A percentile compares a stretch with the other conserved stretches of the same genome.
These are phyloP conservation scores for Paradoxurus hermaphroditus DNA, from an alignment of 2,113 vertebrate genomes.

Conservation along the genomic window DNA sequence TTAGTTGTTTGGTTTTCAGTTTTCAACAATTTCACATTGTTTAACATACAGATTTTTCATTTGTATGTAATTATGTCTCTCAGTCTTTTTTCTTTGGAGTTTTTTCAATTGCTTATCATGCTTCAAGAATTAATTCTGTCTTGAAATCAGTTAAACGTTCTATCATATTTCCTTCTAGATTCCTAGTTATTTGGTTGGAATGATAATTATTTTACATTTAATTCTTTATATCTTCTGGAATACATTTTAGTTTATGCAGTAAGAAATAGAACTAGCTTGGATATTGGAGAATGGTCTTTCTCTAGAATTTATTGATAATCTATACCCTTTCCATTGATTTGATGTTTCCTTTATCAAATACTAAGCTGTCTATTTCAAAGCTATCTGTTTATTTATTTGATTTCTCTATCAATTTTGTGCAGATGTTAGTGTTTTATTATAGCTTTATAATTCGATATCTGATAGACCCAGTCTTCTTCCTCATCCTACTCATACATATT, in stretches of 20 bases:
- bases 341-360: neutral
- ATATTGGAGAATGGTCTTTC: neutral
- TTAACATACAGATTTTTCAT: neutral
- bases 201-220: conserved; percentile 34
- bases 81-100: neutral
- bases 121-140: neutral
- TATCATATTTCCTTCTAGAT: neutral
- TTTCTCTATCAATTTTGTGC: neutral
- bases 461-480: neutral
- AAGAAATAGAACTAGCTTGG: conserved; percentile 8
- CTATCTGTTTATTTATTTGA: neutral
- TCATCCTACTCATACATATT: neutral
- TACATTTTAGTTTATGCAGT: conserved; percentile 22
- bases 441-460: neutral
- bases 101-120: neutral
- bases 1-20: neutral
- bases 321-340: neutral
- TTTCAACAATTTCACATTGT: neutral
- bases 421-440: conserved; percentile 8
- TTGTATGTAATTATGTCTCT: neutral
- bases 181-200: neutral
- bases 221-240: conserved; percentile 11
- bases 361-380: neutral
- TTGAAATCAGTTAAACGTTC: neutral
- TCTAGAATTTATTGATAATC: neutral